phyloP scores from a whole-genome alignment of 2,113 vertebrate species.

The Cyphomyrus plagiostoma region DNA sequence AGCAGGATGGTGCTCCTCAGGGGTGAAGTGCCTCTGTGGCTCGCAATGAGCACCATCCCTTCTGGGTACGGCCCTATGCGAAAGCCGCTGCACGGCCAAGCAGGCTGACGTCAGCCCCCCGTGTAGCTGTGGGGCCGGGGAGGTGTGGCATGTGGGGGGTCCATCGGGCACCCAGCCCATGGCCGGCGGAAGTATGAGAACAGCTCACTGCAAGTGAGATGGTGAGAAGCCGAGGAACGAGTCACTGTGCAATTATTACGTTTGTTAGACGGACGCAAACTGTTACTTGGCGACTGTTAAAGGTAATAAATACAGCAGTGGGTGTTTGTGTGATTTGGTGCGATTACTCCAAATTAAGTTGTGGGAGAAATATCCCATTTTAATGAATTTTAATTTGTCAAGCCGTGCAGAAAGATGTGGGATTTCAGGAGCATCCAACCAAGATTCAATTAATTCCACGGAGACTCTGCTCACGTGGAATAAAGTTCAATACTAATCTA shows the following conservation, averaged over 20 bases:
- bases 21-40: conserved; percentile 47
- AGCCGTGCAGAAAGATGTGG: conserved; percentile 2
- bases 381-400: conserved; percentile 15
- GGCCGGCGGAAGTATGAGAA: not conserved
- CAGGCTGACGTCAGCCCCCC: not conserved
- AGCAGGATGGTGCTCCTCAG: conserved; percentile 36
- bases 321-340: not conserved
- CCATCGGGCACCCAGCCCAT: not conserved
- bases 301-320: not conserved
- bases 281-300: not conserved
- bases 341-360: not conserved
- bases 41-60: conserved; percentile 13
- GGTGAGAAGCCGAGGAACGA: not conserved
- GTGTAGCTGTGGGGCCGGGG: not conserved
- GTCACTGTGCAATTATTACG: not conserved
- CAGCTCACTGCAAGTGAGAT: not conserved
- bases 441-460: conserved; percentile 12
- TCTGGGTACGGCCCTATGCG: conserved; percentile 18
- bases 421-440: conserved; percentile 8
- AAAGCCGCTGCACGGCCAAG: not conserved
- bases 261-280: not conserved
- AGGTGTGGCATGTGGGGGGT: not conserved
- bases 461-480: not conserved
- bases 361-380: not conserved
- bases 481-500: conserved; percentile 14